These are phyloP conservation scores for Apodemia duryi DNA, from an alignment of 2,888 invertebrate species.

Conservation along the genomic window DNA sequence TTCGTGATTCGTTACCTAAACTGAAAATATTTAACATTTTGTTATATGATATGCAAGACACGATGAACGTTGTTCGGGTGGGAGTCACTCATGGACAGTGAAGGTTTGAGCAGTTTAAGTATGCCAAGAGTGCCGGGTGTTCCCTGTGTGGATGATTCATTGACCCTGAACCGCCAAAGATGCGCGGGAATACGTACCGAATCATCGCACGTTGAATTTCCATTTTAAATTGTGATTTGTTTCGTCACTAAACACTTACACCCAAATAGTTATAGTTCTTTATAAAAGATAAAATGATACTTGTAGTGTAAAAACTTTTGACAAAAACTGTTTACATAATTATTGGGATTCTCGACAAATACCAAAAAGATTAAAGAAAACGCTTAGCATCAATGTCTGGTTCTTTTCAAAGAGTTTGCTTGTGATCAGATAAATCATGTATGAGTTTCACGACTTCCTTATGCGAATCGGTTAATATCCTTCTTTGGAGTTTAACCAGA, in stretches of 20 bases:
- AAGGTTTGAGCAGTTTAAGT: conserved; percentile 36
- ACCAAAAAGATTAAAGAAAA: conserved; percentile 58
- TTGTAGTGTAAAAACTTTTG: conserved; percentile 11
- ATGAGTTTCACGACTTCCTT: conserved; percentile 54
- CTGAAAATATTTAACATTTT: neutral
- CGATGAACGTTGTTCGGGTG: conserved; percentile 14
- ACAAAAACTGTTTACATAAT: conserved; percentile 42
- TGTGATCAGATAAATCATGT: conserved; percentile 61
- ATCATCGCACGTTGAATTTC: neutral
- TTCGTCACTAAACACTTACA: neutral
- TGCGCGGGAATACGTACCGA: conserved; percentile 44
- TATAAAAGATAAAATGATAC: conserved; percentile 10
- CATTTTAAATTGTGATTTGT: no score
- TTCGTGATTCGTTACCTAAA: no score
- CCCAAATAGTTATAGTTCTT: neutral
- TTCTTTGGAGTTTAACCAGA: conserved; percentile 40
- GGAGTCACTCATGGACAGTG: conserved; percentile 27
- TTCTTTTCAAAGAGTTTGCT: conserved; percentile 56
- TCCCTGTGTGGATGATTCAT: conserved; percentile 62
- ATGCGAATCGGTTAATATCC: conserved; percentile 42
- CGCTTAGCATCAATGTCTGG: conserved; percentile 49
- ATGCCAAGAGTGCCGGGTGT: conserved; percentile 66
- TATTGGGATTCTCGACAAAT: conserved; percentile 37
- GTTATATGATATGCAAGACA: conserved; percentile 17
- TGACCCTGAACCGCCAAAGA: conserved; percentile 57